phyloP scores from a whole-genome alignment of 2,113 vertebrate genomes.

The Dunckerocampus dactyliophorus region DNA sequence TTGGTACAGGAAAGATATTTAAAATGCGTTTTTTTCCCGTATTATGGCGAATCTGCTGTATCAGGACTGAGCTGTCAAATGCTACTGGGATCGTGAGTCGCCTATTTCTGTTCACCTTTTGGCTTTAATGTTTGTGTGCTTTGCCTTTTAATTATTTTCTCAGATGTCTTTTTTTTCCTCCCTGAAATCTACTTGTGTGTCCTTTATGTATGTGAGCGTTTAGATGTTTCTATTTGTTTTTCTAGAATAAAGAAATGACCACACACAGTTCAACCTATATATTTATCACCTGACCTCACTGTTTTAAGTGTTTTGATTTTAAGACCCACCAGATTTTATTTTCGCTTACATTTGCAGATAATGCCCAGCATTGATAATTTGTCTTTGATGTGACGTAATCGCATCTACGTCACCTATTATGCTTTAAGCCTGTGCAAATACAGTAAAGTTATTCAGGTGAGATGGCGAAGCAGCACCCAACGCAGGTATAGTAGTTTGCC shows the following conservation, averaged over 20 bases:
- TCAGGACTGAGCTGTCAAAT: neutral
- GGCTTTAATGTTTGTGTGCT: constrained; percentile 35
- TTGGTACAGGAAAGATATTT: neutral
- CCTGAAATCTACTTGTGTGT: constrained; percentile 41
- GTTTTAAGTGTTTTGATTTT: too few species aligned
- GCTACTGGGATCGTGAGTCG: constrained; percentile 3
- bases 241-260: constrained; percentile 54
- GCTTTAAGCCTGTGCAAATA: neutral
- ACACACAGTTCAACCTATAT: constrained; percentile 10
- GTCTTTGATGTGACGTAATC: neutral
- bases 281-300: too few species aligned
- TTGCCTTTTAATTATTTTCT: constrained; percentile 8
- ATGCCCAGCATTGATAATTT: neutral
- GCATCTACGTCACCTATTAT: neutral
- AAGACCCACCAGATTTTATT: too few species aligned
- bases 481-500: neutral
- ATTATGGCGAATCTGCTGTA: neutral
- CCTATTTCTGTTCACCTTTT: constrained; percentile 3
- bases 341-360: neutral
- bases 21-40: neutral
- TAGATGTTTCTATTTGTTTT: constrained; percentile 38
- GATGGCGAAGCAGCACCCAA: neutral
- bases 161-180: constrained; percentile 21
- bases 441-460: too few species aligned
- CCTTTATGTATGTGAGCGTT: constrained; percentile 40